These are phyloP conservation scores for Pteronotus mesoamericanus DNA, from an alignment of 2,797 vertebrate genomes.

Conservation along the genomic window DNA sequence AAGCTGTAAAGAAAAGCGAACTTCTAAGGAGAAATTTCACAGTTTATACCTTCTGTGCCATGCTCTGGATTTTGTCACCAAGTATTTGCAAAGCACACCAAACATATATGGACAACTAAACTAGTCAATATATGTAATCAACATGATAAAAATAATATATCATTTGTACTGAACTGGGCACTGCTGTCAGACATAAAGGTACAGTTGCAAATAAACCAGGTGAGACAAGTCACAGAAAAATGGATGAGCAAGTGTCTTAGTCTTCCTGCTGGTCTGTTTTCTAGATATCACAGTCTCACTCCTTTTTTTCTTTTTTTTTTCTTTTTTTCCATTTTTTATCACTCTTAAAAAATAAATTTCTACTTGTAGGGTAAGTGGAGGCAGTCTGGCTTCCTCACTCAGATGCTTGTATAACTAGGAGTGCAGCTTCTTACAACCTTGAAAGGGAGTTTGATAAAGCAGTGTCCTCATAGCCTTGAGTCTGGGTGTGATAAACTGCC, in stretches of 20 bases:
- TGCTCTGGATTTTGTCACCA: conserved; percentile 95
- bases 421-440: no score
- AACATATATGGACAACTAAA: conserved; percentile 83
- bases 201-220: conserved; percentile 86
- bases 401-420: no score
- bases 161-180: conserved; percentile 88
- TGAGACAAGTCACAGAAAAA: conserved; percentile 86
- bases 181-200: conserved; percentile 84
- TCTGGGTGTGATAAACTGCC: no score
- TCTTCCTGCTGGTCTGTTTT: conserved; percentile 81
- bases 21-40: conserved; percentile 89
- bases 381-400: no score
- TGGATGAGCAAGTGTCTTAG: conserved; percentile 83
- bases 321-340: no score
- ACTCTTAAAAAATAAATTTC: conserved; percentile 75
- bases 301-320: no score
- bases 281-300: conserved; percentile 82
- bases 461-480: no score
- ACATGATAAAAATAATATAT: conserved; percentile 91
- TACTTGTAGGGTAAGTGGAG: no score
- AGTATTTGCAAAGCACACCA: conserved; percentile 91
- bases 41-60: conserved; percentile 91
- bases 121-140: conserved; percentile 94
- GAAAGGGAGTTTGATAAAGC: no score
- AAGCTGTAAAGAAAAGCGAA: conserved; percentile 89